A percentile compares a stretch with the other conserved stretches of the same genome.
Conservation (phyloP, 2,113 vertebrate species). For the Melanostigma gelatinosum region DNA sequence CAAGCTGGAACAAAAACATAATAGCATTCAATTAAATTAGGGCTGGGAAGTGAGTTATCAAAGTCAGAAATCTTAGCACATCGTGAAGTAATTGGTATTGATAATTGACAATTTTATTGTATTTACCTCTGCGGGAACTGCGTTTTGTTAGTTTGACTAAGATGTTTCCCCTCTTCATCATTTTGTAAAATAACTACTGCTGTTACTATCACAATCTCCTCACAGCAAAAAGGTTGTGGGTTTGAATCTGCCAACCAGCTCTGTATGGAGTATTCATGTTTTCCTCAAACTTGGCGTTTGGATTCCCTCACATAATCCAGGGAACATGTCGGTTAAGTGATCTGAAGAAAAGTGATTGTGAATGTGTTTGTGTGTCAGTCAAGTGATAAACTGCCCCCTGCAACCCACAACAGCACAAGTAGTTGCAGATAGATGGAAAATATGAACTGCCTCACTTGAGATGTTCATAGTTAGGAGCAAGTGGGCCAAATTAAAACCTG, state of each 20-base stretch:
- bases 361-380: background rate
- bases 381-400: background rate
- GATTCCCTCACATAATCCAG: background rate
- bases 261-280: background rate
- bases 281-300: background rate
- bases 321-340: background rate
- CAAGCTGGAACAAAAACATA: slow-evolving; percentile 82
- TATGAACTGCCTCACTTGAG: background rate
- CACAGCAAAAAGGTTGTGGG: background rate
- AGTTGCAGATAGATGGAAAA: background rate
- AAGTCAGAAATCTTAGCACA: slow-evolving; percentile 1
- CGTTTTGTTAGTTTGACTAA: background rate
- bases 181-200: background rate
- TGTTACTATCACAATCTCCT: background rate
- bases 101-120: background rate
- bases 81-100: background rate
- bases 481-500: background rate
- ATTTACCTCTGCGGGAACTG: background rate
- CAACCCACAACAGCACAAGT: background rate
- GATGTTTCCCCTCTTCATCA: background rate
- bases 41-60: background rate
- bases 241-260: slow-evolving; percentile 12
- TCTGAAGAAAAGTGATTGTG: background rate
- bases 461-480: background rate
- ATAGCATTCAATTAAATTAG: background rate